Percentiles rank a stretch among this genome's conserved stretches.
These are phyloP conservation scores for Bursaphelenchus okinawaensis DNA, from an alignment of 2,888 invertebrate species.

Conservation along the genomic window DNA sequence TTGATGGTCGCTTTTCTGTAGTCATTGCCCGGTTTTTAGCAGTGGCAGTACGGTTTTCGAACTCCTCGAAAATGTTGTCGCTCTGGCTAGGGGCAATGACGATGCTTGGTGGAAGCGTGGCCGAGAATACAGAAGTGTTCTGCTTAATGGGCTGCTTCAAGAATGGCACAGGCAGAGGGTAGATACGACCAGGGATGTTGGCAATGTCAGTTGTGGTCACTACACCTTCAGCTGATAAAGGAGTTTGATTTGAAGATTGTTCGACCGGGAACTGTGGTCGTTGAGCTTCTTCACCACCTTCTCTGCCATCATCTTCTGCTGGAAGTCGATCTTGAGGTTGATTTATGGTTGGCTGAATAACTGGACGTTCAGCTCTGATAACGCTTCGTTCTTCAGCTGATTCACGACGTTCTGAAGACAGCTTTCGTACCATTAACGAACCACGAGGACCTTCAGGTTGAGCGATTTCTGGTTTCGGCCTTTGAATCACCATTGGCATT, in stretches of 20 bases:
- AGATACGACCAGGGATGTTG: constrained; percentile 32
- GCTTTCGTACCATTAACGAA: not conserved
- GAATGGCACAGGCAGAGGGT: constrained; percentile 56
- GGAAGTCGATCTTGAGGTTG: too few species aligned
- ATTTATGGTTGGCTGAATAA: not conserved
- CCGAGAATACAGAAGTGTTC: constrained; percentile 12
- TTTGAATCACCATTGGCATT: not conserved
- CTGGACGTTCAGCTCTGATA: not conserved
- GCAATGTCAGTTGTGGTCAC: constrained; percentile 16
- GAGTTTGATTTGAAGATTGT: not conserved
- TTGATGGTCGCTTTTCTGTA: not conserved
- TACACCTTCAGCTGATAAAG: not conserved
- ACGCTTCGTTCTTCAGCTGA: not conserved
- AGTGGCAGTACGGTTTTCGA: constrained; percentile 7
- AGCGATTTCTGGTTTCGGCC: not conserved
- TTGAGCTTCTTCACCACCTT: not conserved
- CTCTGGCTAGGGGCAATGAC: constrained; percentile 29
- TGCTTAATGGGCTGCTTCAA: constrained; percentile 36
- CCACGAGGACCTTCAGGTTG: not conserved
- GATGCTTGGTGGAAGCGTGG: constrained; percentile 42
- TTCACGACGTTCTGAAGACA: not conserved
- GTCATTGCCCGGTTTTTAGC: constrained; percentile 10
- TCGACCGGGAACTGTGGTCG: not conserved
- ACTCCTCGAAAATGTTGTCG: constrained; percentile 6
- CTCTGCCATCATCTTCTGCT: not conserved